phyloP scores from a whole-genome alignment of 2,888 invertebrate genomes.

The Papilio protenor region DNA sequence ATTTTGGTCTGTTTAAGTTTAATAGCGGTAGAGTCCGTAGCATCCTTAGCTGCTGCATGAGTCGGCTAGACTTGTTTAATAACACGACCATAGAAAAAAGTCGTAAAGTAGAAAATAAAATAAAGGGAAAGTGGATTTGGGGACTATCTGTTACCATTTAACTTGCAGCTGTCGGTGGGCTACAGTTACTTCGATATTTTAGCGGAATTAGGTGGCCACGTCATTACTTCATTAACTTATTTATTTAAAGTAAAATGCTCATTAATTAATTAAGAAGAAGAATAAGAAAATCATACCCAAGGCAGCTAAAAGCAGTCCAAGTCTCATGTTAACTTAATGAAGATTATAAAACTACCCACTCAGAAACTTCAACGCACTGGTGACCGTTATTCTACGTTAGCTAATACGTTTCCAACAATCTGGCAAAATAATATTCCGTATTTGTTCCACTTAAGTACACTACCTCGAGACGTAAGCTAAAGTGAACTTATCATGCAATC shows the following conservation, averaged over 20 bases:
- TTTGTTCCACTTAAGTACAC: slow-evolving; percentile 42
- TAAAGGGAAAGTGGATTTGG: too few species aligned
- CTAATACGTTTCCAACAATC: slow-evolving; percentile 10
- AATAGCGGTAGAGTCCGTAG: not conserved
- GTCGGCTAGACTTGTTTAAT: not conserved
- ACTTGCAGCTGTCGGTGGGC: not conserved
- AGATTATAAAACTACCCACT: slow-evolving; percentile 42
- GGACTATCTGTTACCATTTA: too few species aligned
- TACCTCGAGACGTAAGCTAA: slow-evolving; percentile 59
- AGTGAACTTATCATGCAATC: slow-evolving; percentile 69
- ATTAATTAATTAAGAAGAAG: not conserved
- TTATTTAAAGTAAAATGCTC: too few species aligned
- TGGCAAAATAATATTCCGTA: slow-evolving; percentile 40
- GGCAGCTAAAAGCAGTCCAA: slow-evolving; percentile 41
- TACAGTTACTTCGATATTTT: not conserved
- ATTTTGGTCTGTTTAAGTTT: not conserved
- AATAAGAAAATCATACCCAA: slow-evolving; percentile 46
- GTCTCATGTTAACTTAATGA: slow-evolving; percentile 44
- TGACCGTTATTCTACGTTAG: slow-evolving; percentile 44
- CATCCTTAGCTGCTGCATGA: not conserved
- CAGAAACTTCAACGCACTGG: slow-evolving; percentile 37
- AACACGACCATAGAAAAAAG: not conserved
- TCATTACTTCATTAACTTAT: too few species aligned
- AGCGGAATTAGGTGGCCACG: not conserved
- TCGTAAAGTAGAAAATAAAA: too few species aligned